A percentile compares a stretch with the other conserved stretches of the same genome.
These are phyloP conservation scores for Episyrphus balteatus DNA, from an alignment of 1,140 invertebrate species.

Conservation along the genomic window DNA sequence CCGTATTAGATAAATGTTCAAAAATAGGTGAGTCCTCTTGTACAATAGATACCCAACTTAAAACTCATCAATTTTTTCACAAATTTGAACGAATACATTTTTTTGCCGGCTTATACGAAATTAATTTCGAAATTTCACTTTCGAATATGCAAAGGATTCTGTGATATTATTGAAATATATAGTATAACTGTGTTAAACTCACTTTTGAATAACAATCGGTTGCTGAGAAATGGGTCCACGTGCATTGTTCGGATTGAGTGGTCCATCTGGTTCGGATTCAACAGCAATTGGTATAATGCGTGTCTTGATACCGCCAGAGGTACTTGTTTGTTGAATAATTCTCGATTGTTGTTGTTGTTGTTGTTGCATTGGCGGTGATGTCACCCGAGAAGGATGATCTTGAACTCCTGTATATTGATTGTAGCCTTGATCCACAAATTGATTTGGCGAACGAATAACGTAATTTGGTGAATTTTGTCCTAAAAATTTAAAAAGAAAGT, in stretches of 20 bases:
- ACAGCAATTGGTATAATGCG: slow-evolving; percentile 30
- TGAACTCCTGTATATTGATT: slow-evolving; percentile 18
- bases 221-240: slow-evolving; percentile 26
- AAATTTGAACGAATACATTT: no score
- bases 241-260: slow-evolving; percentile 6
- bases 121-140: no score
- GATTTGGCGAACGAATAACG: slow-evolving; percentile 35
- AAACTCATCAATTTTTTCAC: no score
- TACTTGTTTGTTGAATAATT: neutral
- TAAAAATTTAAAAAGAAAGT: no score
- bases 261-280: slow-evolving; percentile 13
- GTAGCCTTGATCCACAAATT: slow-evolving; percentile 38
- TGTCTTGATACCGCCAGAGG: slow-evolving; percentile 12
- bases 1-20: no score
- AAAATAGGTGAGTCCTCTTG: no score
- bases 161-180: no score
- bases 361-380: slow-evolving; percentile 4
- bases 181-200: slow-evolving; percentile 16
- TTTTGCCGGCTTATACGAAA: no score
- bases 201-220: slow-evolving; percentile 33
- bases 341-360: slow-evolving; percentile 4
- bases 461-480: slow-evolving; percentile 8
- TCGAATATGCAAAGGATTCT: no score
- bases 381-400: neutral
- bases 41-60: no score